A percentile compares a stretch with the other conserved stretches of the same genome.
Evolutionary conservation across 2,797 vertebrate species (phyloP).

Genomic region (Crenuchus spilurus): DNA sequence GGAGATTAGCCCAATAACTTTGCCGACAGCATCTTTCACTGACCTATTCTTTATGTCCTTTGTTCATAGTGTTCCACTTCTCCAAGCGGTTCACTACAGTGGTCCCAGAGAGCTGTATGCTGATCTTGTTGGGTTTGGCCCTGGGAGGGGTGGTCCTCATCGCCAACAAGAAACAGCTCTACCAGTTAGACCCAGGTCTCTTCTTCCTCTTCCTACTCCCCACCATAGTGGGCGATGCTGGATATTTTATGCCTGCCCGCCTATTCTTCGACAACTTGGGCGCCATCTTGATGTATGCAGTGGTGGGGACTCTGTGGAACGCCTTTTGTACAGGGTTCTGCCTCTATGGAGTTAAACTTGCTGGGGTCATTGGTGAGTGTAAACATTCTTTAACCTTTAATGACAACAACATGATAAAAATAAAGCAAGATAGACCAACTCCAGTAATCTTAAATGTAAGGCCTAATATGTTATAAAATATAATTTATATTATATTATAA

Average conservation of each 20-base stretch:
- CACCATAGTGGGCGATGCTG: slow-evolving; percentile 92
- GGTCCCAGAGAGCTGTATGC: slow-evolving; percentile 92
- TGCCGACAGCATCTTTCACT: too few relatives aligned
- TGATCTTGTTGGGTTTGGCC: slow-evolving; percentile 91
- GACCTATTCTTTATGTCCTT: slow-evolving; percentile 2
- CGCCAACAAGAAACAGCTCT: slow-evolving; percentile 90
- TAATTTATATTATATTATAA: too few relatives aligned
- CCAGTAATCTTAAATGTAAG: too few relatives aligned
- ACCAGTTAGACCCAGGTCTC: slow-evolving; percentile 92
- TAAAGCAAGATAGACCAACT: too few relatives aligned
- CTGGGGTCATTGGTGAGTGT: slow-evolving; percentile 88
- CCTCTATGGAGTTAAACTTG: slow-evolving; percentile 85
- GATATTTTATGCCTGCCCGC: slow-evolving; percentile 94
- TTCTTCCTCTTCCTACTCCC: slow-evolving; percentile 97
- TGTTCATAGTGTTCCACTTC: slow-evolving; percentile 87
- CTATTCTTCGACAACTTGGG: slow-evolving; percentile 96
- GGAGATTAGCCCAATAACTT: too few relatives aligned
- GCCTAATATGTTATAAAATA: too few relatives aligned
- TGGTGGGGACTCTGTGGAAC: slow-evolving; percentile 95
- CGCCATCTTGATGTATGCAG: slow-evolving; percentile 91
- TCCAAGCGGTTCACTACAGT: slow-evolving; percentile 91
- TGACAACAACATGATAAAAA: too few relatives aligned
- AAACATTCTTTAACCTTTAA: too few relatives aligned
- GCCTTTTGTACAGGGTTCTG: slow-evolving; percentile 89
- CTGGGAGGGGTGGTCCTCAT: slow-evolving; percentile 90